Percentiles rank a stretch among this genome's conserved stretches.
Conservation (phyloP, 1,140 invertebrate species). For the Berghia stephanieae region DNA sequence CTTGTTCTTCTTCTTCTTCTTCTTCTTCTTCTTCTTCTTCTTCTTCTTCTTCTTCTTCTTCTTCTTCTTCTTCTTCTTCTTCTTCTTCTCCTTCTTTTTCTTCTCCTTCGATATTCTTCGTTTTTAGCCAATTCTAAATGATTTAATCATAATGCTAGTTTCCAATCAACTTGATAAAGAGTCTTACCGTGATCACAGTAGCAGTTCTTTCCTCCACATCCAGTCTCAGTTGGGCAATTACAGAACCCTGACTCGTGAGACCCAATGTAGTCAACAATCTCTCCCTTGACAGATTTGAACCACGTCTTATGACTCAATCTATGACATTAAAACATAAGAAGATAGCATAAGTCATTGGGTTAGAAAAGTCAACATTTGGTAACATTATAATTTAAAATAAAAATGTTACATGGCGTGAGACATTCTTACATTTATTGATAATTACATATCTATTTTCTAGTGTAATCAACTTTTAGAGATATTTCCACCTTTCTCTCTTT, state of each 20-base stretch:
- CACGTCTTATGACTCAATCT: constrained; percentile 87
- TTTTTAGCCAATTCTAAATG: constrained; percentile 10
- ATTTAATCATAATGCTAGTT: not conserved
- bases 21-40: not conserved
- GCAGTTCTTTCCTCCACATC: constrained; percentile 81
- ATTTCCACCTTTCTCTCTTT: too few species aligned
- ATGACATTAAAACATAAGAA: constrained; percentile 17
- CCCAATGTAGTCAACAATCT: constrained; percentile 54
- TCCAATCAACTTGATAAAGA: not conserved
- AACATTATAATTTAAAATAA: not conserved
- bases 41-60: not conserved
- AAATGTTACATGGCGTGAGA: not conserved
- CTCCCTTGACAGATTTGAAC: constrained; percentile 83
- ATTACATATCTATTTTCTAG: too few species aligned
- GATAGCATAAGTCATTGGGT: too few species aligned
- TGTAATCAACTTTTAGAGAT: too few species aligned
- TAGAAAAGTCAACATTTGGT: too few species aligned
- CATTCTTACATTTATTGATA: too few species aligned
- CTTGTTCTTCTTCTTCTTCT: not conserved
- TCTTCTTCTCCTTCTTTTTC: not conserved
- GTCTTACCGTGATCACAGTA: constrained; percentile 78
- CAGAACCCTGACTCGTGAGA: constrained; percentile 56
- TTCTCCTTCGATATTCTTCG: not conserved
- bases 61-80: not conserved
- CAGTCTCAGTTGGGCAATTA: constrained; percentile 75